Base-by-base conservation (phyloP, 1,140 invertebrate genomes). In the Dryas iulia region DNA sequence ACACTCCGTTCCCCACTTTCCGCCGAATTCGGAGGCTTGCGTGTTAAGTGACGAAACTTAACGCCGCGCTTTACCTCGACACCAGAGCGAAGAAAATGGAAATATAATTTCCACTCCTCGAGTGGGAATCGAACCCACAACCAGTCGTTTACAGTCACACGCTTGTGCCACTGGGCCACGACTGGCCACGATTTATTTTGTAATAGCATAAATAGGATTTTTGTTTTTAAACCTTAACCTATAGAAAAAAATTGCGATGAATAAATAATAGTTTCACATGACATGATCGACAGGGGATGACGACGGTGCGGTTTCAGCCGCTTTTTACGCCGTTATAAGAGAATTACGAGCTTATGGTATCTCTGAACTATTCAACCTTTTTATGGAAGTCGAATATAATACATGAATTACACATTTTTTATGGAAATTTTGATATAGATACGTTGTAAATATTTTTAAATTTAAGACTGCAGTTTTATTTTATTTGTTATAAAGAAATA, bases 271-370 rank as follows among this genome's bases (percentile, higher is more conserved):
- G 14, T 5, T 18, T 18, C 14, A 18, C 14, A 18, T 18, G 35
- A 14, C n/a, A 70, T 59, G 67, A 75, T 71, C 69, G 74, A 78
- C 71, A 73, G 69, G 75, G 76, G 71, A 73, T 75, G 69, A 56
- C 68, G 61, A 59, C 59, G 69, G 58, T 71, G 65, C 58, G 65
- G 66, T 65, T 62, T 61, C 66, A 74, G 75, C 75, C 71, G 74
- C 71, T 77, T 82, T 79, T 77, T 72, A 72, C 71, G 74, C 70
- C 72, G 25, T 62, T 68, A 71, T 79, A 81, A 82, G 68, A 66
- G 72, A 79, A 77, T 77, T 76, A 80, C 62, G 39, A 61, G 66
- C 66, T 68, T 67, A 69, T 70, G 5, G 56, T 67, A 73, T 60
- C 69, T 65, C 58, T 66, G 64, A 74, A 74, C 67, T 69, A 60